These are phyloP conservation scores for Meda fulgida DNA, from an alignment of 2,797 vertebrate species.

Conservation along the genomic window DNA sequence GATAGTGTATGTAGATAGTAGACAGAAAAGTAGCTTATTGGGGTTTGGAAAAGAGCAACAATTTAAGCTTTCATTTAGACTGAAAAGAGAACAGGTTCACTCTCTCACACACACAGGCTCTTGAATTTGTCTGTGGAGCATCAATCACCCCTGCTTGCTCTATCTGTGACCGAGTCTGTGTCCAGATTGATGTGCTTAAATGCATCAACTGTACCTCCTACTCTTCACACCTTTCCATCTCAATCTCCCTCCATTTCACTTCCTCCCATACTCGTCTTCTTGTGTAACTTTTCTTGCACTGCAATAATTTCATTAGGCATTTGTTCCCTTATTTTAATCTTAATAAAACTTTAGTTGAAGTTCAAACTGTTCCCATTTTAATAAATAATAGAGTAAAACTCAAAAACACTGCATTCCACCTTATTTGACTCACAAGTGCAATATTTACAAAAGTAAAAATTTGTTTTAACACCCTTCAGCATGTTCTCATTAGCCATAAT, in stretches of 20 bases:
- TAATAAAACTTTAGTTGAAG: background rate
- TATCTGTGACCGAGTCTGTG: background rate
- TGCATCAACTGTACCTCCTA: background rate
- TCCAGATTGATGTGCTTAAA: slow-evolving; percentile 7
- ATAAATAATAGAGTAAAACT: background rate
- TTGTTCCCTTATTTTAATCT: background rate
- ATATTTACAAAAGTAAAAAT: background rate
- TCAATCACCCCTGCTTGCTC: slow-evolving; percentile 7
- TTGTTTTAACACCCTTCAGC: slow-evolving; percentile 9
- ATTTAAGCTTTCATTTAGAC: background rate
- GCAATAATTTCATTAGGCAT: background rate
- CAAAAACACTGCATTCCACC: background rate
- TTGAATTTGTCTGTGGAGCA: background rate
- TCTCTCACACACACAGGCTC: background rate
- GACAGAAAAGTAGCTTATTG: background rate
- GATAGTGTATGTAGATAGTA: background rate
- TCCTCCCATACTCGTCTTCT: background rate
- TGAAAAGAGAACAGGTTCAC: background rate
- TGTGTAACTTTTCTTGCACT: background rate
- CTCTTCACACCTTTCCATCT: background rate
- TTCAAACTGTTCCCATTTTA: background rate
- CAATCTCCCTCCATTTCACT: background rate
- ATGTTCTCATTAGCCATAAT: slow-evolving; percentile 35
- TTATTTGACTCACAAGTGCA: background rate
- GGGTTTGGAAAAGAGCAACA: background rate